A percentile compares a stretch with the other conserved stretches of the same genome.
These are phyloP conservation scores for Lochmaea capreae DNA, from an alignment of 2,888 invertebrate species.

Conservation along the genomic window DNA sequence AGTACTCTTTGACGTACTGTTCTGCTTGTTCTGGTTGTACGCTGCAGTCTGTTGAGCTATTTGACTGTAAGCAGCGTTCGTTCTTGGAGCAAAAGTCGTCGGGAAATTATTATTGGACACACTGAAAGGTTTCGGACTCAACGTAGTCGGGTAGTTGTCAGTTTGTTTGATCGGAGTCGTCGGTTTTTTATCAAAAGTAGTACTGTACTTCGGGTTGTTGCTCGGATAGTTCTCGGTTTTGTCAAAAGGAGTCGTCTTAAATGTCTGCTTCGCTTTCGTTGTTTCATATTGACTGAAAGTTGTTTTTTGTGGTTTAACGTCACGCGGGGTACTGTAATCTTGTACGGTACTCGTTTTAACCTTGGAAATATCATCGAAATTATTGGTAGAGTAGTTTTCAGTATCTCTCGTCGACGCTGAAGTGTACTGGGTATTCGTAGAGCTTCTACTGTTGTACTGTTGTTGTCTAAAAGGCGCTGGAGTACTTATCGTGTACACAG, in stretches of 20 bases:
- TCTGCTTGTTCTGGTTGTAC: slow-evolving; percentile 46
- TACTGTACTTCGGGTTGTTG: slow-evolving; percentile 52
- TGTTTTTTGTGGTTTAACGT: slow-evolving; percentile 47
- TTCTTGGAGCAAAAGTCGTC: slow-evolving; percentile 61
- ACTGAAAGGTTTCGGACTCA: slow-evolving; percentile 58
- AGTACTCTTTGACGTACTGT: slow-evolving; percentile 57
- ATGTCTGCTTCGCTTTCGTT: slow-evolving; percentile 47
- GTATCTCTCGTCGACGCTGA: slow-evolving; percentile 51
- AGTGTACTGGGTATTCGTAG: slow-evolving; percentile 46
- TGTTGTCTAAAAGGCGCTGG: slow-evolving; percentile 63
- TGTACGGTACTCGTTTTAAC: slow-evolving; percentile 23
- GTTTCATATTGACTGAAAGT: slow-evolving; percentile 49
- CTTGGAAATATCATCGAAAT: slow-evolving; percentile 29
- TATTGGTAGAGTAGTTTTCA: slow-evolving; percentile 55
- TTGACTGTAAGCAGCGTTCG: slow-evolving; percentile 58
- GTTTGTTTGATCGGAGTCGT: slow-evolving; percentile 54
- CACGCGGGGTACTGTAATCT: slow-evolving; percentile 49
- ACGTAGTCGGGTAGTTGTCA: slow-evolving; percentile 59
- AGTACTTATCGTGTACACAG: slow-evolving; percentile 60
- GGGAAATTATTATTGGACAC: slow-evolving; percentile 52
- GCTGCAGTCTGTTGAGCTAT: slow-evolving; percentile 53
- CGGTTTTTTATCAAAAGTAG: slow-evolving; percentile 55
- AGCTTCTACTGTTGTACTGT: slow-evolving; percentile 45
- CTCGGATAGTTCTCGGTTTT: slow-evolving; percentile 54
- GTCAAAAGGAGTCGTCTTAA: slow-evolving; percentile 47